phyloP scores from a whole-genome alignment of 23 tunicate genomes.

The Phallusia fumigata region DNA sequence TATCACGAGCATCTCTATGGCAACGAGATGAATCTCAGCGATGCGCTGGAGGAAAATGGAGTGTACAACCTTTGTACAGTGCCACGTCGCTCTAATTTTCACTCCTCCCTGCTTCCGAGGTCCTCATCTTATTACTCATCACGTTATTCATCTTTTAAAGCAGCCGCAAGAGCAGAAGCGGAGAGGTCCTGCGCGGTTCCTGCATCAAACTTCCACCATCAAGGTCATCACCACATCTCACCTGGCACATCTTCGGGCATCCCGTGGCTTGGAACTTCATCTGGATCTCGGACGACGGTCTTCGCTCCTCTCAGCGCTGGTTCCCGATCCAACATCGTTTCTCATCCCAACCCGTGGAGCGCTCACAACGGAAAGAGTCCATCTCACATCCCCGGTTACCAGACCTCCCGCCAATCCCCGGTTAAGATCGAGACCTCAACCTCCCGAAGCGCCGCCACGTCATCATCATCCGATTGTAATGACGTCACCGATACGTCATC shows the following conservation, averaged over 20 bases:
- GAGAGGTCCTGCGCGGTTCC: conserved; percentile 64
- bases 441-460: conserved; percentile 8
- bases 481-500: conserved; percentile 17
- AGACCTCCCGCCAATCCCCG: not conserved
- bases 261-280: conserved; percentile 46
- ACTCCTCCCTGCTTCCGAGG: conserved; percentile 25
- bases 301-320: conserved; percentile 33
- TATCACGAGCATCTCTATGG: conserved; percentile 17
- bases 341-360: conserved; percentile 41
- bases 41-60: not conserved
- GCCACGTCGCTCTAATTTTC: conserved; percentile 20
- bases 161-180: conserved; percentile 59
- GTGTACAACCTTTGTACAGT: not conserved
- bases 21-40: not conserved
- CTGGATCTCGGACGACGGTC: conserved; percentile 34
- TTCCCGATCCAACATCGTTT: conserved; percentile 17
- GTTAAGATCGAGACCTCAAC: conserved; percentile 11
- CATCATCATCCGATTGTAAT: conserved; percentile 21
- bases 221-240: conserved; percentile 19
- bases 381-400: conserved; percentile 13
- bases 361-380: conserved; percentile 23
- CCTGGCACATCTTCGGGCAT: conserved; percentile 31
- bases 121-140: conserved; percentile 20
- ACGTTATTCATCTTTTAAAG: conserved; percentile 31
- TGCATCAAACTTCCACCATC: conserved; percentile 44